Base-by-base conservation (phyloP, 2,888 invertebrate species). In the Paralinhomoeus sp. region DNA sequence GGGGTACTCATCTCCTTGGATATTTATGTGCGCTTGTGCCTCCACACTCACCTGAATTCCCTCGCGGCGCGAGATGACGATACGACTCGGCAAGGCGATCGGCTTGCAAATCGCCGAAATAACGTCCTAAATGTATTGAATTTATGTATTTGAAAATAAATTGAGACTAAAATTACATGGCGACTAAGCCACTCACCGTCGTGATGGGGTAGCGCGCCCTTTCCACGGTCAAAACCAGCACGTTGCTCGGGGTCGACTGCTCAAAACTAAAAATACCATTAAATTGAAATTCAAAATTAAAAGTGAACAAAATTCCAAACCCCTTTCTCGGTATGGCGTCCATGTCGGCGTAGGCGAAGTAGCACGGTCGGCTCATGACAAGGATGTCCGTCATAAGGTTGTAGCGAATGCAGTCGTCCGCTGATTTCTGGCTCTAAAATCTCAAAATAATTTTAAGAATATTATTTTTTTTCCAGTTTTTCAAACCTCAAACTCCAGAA, bases 181-280 rank as follows among this genome's bases (percentile, higher is more conserved):
- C 21, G 21, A 7, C 21, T 3, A 17, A 35, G 18, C n/a, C 2
- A 46, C 87, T 81, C 70, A 91, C 89, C 76, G 87, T 87, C 69
- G 87, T 89, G 69, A 93, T 91, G 50, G 93, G 91, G 68, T 91
- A 93, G 66, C 87, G 83, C 50, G 91, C 87, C 68, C 91, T 91
- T 66, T 87, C 78, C 67, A 93, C 80, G 63, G 89, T 91, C 72
- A 89, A 85, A 55, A 93, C 75, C 60, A 93, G 72, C 57, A 91
- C 40, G 37, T 46, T 39, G n/a, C 24, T 41, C 22, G 48, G 46
- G 2, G 13, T 24, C 15, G 39, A 24, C n/a, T 38, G 31, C 36
- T 48, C 48, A 35, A 44, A 21, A 3, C 47, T 47, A n/a, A n/a
- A n/a, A n/a, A n/a, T n/a, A n/a, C n/a, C n/a, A n/a, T n/a, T n/a